Evolutionary conservation across 2,888 invertebrate species (phyloP).

Genomic region (Pristionchus entomophagus): DNA sequence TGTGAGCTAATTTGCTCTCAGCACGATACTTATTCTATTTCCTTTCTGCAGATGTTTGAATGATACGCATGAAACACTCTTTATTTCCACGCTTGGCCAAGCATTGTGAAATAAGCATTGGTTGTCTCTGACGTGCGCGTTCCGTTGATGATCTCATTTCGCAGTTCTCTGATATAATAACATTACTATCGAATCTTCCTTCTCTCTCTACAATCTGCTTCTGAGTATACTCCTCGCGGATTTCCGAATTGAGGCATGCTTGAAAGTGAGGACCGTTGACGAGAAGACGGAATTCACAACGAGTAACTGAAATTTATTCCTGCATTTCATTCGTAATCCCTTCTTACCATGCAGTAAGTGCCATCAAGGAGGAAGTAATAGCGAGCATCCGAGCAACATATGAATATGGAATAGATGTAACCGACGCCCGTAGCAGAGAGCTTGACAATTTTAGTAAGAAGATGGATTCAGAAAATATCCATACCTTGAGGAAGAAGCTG

Average conservation of each 20-base stretch:
- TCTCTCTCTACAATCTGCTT: background rate
- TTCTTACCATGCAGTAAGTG: background rate
- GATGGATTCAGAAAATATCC: background rate
- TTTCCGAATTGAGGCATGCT: background rate
- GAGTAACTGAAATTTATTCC: background rate
- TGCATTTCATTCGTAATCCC: background rate
- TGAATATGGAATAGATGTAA: background rate
- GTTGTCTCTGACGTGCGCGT: background rate
- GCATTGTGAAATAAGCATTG: constrained; percentile 23
- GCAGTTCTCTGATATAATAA: too few species aligned
- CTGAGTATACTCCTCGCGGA: background rate
- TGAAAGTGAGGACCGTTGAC: background rate
- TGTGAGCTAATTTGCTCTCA: too few species aligned
- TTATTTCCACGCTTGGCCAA: background rate
- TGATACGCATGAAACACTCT: too few species aligned
- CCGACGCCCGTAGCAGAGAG: background rate
- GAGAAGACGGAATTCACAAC: background rate
- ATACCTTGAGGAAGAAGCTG: background rate
- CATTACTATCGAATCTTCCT: background rate
- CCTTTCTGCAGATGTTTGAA: too few species aligned
- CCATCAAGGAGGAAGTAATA: background rate
- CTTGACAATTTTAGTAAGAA: background rate
- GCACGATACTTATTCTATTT: too few species aligned
- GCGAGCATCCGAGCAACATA: background rate
- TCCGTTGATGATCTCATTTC: background rate